A percentile compares a stretch with the other conserved stretches of the same genome.
phyloP scores from a whole-genome alignment of 2,888 invertebrate species.

The Drosophila flavopinicola region DNA sequence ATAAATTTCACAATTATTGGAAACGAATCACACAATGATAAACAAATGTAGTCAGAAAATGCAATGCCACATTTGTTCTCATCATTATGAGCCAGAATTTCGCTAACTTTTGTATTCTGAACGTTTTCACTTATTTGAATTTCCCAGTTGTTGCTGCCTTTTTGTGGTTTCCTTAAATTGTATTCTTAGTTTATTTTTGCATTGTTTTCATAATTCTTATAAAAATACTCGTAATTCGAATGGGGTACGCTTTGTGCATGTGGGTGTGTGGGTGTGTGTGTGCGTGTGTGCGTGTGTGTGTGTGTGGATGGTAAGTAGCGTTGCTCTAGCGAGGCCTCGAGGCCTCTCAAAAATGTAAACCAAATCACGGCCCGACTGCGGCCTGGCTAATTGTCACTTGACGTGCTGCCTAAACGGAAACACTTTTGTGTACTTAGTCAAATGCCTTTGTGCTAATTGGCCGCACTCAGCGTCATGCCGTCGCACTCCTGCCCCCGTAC shows the following conservation, averaged over 20 bases:
- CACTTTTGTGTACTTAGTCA: slow-evolving; percentile 77
- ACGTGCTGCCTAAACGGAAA: slow-evolving; percentile 76
- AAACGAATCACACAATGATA: too few species aligned
- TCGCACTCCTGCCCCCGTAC: background rate
- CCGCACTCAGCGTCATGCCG: slow-evolving; percentile 63
- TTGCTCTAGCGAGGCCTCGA: slow-evolving; percentile 24
- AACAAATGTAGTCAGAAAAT: too few species aligned
- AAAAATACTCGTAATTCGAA: too few species aligned
- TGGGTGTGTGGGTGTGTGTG: background rate
- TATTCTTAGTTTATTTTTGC: too few species aligned
- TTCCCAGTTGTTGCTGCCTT: too few species aligned
- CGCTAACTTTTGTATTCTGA: too few species aligned
- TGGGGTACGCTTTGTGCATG: background rate
- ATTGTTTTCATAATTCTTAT: too few species aligned
- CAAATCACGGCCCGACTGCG: slow-evolving; percentile 53
- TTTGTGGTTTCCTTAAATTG: too few species aligned
- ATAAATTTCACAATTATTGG: too few species aligned
- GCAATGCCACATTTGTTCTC: too few species aligned
- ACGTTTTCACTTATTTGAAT: too few species aligned
- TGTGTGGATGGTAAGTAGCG: slow-evolving; percentile 2
- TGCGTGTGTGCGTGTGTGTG: background rate
- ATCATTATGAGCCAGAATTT: too few species aligned
- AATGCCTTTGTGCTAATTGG: slow-evolving; percentile 79
- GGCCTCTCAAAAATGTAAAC: slow-evolving; percentile 73
- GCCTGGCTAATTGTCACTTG: slow-evolving; percentile 66